These are phyloP conservation scores for Ailuropoda melanoleuca DNA, from an alignment of 2,113 vertebrate species.

Conservation along the genomic window DNA sequence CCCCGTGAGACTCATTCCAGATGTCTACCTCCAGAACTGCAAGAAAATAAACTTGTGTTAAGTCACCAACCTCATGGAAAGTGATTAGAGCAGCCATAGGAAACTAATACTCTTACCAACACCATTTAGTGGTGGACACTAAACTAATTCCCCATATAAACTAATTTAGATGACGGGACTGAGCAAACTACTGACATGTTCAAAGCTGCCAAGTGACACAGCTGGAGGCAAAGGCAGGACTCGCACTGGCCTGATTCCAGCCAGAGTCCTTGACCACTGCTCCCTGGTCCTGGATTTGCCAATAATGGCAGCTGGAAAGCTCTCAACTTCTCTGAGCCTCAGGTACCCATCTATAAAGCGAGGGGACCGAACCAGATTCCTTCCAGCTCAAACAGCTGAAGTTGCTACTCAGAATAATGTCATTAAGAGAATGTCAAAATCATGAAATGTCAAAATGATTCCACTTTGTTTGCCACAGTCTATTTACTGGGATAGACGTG, in stretches of 20 bases:
- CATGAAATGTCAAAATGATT: background rate
- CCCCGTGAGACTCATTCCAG: background rate
- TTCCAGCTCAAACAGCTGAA: background rate
- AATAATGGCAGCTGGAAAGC: background rate
- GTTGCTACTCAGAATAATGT: background rate
- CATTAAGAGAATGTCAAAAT: background rate
- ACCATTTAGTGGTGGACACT: background rate
- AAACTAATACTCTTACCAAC: background rate
- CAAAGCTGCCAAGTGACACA: background rate
- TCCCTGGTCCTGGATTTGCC: background rate
- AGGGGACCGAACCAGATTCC: background rate
- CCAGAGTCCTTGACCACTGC: background rate
- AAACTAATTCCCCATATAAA: background rate
- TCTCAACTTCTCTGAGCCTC: background rate
- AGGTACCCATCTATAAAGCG: background rate
- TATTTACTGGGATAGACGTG: background rate
- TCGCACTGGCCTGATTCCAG: background rate
- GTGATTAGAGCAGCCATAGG: background rate
- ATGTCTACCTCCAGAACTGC: background rate
- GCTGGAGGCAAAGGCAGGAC: background rate
- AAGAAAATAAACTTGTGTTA: background rate
- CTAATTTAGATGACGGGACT: background rate
- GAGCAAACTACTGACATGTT: background rate
- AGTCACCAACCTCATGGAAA: background rate
- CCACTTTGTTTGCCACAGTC: background rate